Evolutionary conservation across 2,797 vertebrate genomes (phyloP).

Genomic region (Ctenosaura bakeri): DNA sequence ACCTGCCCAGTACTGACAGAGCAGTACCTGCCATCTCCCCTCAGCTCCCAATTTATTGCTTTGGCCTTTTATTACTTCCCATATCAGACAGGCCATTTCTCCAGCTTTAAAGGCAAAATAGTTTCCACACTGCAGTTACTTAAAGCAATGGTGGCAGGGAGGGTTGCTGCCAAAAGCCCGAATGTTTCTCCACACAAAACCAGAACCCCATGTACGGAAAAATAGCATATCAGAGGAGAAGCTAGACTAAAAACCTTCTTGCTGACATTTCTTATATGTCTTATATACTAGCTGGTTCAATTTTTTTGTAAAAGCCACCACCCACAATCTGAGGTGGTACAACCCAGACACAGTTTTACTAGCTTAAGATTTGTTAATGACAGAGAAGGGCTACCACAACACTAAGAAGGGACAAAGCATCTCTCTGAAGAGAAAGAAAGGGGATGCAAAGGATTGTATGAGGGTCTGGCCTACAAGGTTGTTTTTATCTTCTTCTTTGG

Average conservation of each 20-base stretch:
- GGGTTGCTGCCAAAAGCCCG: too few species aligned
- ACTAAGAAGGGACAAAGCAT: background rate
- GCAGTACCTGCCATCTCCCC: background rate
- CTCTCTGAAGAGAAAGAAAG: background rate
- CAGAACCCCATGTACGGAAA: background rate
- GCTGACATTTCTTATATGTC: background rate
- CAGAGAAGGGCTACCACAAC: background rate
- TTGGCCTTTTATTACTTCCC: background rate
- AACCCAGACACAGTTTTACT: background rate
- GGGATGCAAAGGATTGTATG: too few species aligned
- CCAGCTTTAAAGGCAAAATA: background rate
- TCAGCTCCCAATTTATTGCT: too few species aligned
- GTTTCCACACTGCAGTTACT: background rate
- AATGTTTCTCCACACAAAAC: background rate
- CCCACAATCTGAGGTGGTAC: background rate
- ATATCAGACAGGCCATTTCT: too few species aligned
- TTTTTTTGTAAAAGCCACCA: too few species aligned
- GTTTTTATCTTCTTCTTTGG: background rate
- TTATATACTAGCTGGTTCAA: too few species aligned
- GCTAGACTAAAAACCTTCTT: background rate
- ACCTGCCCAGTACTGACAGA: background rate
- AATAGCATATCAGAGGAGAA: background rate
- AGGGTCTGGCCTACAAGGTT: background rate
- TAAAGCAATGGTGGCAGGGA: background rate
- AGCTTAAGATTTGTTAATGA: too few species aligned